Conservation (phyloP, 2,113 vertebrate genomes). For the Barnardius zonarius region DNA sequence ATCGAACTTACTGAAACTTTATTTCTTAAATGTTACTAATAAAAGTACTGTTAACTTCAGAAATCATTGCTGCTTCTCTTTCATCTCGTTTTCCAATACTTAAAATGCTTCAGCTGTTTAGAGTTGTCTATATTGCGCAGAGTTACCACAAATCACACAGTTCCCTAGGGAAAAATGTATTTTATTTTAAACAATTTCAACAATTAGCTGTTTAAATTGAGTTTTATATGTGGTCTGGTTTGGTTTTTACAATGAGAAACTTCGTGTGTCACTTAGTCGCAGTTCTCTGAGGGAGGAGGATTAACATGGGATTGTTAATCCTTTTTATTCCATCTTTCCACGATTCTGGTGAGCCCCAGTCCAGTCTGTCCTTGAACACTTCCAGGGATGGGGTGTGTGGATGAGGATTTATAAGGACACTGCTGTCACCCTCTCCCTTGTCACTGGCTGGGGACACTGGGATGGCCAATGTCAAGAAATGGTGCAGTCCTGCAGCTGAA, state of each 20-base stretch:
- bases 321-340: background rate
- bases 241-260: background rate
- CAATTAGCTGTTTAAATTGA: background rate
- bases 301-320: background rate
- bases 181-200: background rate
- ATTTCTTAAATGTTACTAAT: slow-evolving; percentile 6
- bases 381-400: background rate
- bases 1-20: background rate
- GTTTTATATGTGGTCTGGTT: background rate
- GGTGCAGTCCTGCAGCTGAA: background rate
- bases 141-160: background rate
- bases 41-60: background rate
- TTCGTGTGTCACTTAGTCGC: background rate
- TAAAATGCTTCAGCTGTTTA: background rate
- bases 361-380: background rate
- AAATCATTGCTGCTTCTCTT: background rate
- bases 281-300: background rate
- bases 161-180: background rate
- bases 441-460: accelerated
- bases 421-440: background rate
- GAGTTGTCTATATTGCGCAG: background rate
- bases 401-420: background rate
- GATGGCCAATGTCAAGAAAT: accelerated
- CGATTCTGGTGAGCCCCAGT: background rate
- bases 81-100: background rate